Conservation (phyloP, 2,888 invertebrate genomes). For the Hydropsyche betteni region DNA sequence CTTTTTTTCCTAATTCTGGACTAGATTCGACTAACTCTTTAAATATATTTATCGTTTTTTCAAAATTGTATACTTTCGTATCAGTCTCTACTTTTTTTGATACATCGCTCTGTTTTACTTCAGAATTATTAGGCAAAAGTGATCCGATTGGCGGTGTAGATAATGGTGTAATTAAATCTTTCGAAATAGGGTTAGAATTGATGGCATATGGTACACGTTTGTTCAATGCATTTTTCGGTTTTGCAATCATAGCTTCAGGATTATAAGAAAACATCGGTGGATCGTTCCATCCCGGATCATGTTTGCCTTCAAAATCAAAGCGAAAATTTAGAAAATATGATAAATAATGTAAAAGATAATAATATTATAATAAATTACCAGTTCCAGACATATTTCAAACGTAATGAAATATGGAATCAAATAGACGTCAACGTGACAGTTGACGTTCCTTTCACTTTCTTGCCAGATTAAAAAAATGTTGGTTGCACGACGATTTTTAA, state of each 20-base stretch:
- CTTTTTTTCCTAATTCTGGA: slow-evolving; percentile 60
- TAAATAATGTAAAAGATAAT: too few species aligned
- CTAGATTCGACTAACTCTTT: slow-evolving; percentile 57
- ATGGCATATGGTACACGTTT: slow-evolving; percentile 67
- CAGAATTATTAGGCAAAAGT: not conserved
- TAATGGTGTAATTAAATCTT: slow-evolving; percentile 6
- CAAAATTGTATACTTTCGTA: slow-evolving; percentile 30
- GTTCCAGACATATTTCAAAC: too few species aligned
- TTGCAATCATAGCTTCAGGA: slow-evolving; percentile 57
- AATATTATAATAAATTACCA: too few species aligned
- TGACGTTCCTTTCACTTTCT: too few species aligned
- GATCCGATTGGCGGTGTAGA: not conserved
- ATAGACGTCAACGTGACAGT: too few species aligned
- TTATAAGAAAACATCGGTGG: slow-evolving; percentile 66
- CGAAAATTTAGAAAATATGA: too few species aligned
- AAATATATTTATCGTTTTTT: slow-evolving; percentile 46
- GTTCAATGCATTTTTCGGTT: slow-evolving; percentile 63
- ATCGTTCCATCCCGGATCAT: slow-evolving; percentile 69
- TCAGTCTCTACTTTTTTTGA: not conserved
- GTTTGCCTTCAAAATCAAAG: slow-evolving; percentile 55
- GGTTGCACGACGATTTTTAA: too few species aligned
- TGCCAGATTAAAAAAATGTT: slow-evolving; percentile 13
- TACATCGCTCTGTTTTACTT: not conserved
- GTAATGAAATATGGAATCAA: too few species aligned
- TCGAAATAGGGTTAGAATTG: slow-evolving; percentile 54